A percentile compares a stretch with the other conserved stretches of the same genome.
Conservation (phyloP, 2,888 invertebrate genomes). For the Melipona bicolor region DNA sequence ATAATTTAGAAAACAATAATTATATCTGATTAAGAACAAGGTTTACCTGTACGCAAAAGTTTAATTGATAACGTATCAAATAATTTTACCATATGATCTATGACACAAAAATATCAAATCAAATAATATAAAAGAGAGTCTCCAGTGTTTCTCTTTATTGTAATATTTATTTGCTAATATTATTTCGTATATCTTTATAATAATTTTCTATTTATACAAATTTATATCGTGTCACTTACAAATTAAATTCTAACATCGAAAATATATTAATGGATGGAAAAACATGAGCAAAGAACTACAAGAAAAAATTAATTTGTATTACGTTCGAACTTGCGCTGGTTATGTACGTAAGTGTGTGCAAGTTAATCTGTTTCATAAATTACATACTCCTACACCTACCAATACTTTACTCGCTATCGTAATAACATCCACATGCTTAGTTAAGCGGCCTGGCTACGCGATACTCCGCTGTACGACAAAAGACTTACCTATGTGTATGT, state of each 20-base stretch:
- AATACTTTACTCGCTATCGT: slow-evolving; percentile 7
- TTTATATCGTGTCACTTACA: too few species aligned
- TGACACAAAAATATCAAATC: not conserved
- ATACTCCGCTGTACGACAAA: slow-evolving; percentile 16
- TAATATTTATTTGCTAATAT: too few species aligned
- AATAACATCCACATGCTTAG: slow-evolving; percentile 9
- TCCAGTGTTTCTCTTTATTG: not conserved
- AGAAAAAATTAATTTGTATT: not conserved
- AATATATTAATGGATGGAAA: too few species aligned
- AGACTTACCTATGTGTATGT: slow-evolving; percentile 85
- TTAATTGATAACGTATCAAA: not conserved
- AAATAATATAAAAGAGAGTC: not conserved
- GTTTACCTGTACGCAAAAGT: not conserved
- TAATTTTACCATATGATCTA: not conserved
- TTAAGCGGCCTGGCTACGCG: not conserved
- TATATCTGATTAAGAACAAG: not conserved
- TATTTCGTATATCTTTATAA: not conserved
- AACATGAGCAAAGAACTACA: not conserved
- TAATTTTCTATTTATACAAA: too few species aligned
- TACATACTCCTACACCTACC: slow-evolving; percentile 18
- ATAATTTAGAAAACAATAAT: not conserved
- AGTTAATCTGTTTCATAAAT: slow-evolving; percentile 43
- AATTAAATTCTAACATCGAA: too few species aligned
- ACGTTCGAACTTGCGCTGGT: not conserved
- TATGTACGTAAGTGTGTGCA: not conserved